Percentiles rank a stretch among this genome's conserved stretches.
Conservation (phyloP, 2,113 vertebrate species). For the Callorhinus ursinus region DNA sequence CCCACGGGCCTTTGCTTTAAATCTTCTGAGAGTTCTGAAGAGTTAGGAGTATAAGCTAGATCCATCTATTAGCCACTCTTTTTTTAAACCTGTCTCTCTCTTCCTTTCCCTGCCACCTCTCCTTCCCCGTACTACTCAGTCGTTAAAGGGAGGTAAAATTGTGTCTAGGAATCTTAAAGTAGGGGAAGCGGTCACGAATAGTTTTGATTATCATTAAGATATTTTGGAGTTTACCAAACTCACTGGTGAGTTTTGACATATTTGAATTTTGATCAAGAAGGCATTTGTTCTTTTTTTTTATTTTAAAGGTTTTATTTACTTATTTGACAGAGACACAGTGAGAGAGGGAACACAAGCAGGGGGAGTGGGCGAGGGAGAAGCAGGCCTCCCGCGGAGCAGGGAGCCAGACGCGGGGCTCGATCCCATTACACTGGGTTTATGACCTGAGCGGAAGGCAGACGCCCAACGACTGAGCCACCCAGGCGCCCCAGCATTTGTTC, state of each 20-base stretch:
- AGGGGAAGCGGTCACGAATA: neutral
- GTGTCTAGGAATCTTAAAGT: neutral
- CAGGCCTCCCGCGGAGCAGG: too few species aligned
- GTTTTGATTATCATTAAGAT: neutral
- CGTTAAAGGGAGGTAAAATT: neutral
- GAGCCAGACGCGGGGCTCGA: too few species aligned
- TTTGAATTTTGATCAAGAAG: constrained; percentile 35
- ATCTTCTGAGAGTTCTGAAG: neutral
- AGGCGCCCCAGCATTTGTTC: neutral
- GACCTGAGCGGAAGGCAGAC: too few species aligned
- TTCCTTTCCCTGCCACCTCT: neutral
- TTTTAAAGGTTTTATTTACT: too few species aligned
- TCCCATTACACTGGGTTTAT: too few species aligned
- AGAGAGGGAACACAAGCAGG: too few species aligned
- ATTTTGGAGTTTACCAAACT: neutral
- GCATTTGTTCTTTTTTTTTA: neutral
- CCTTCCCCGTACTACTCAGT: neutral
- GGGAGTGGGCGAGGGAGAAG: too few species aligned
- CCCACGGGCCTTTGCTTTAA: constrained; percentile 8
- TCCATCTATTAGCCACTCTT: neutral
- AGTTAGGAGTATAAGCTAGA: neutral
- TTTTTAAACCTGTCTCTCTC: neutral
- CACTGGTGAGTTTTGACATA: neutral
- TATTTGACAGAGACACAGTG: too few species aligned
- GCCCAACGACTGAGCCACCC: too few species aligned